These are phyloP conservation scores for Poecile atricapillus DNA, from an alignment of 2,113 vertebrate species.

Conservation along the genomic window DNA sequence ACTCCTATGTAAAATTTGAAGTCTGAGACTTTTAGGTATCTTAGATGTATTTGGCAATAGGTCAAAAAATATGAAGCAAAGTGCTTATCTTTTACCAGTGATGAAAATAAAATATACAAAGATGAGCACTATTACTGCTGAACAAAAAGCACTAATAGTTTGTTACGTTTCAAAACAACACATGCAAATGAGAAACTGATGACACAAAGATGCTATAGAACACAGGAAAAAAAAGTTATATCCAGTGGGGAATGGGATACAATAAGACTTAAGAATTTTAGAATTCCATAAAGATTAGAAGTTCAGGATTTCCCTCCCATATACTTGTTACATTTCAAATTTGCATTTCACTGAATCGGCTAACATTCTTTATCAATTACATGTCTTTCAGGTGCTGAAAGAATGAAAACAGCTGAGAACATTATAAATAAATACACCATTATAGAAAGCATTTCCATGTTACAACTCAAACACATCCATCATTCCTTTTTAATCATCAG, in stretches of 20 bases:
- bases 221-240: background rate
- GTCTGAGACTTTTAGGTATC: background rate
- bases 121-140: background rate
- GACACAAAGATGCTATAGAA: background rate
- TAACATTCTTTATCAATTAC: background rate
- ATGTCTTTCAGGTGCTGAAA: background rate
- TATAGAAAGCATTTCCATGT: background rate
- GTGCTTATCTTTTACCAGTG: background rate
- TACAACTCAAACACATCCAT: background rate
- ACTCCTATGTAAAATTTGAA: background rate
- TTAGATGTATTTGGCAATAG: background rate
- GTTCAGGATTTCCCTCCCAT: background rate
- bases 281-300: background rate
- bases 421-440: background rate
- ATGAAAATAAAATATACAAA: background rate
- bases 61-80: background rate
- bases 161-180: background rate
- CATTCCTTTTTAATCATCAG: background rate
- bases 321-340: background rate
- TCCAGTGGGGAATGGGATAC: background rate
- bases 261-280: background rate
- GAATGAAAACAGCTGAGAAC: background rate
- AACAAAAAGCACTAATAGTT: background rate
- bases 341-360: background rate
- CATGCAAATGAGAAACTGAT: background rate